Evolutionary conservation across 2,888 invertebrate genomes (phyloP).

Genomic region (Drosophila nr. perissopoda): DNA sequence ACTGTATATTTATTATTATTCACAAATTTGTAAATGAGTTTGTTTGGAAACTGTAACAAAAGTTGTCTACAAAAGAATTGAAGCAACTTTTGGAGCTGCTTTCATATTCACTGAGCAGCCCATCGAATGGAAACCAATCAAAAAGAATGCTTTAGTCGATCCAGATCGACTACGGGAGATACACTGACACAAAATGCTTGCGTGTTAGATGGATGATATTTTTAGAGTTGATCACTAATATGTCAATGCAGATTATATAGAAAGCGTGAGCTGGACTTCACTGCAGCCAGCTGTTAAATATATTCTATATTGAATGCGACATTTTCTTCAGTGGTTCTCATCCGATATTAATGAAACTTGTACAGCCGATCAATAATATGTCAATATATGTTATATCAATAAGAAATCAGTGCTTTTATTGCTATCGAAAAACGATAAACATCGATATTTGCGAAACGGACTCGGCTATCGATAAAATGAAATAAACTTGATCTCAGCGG

Average conservation of each 20-base stretch:
- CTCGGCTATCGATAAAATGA: too few species aligned
- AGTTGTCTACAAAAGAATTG: not conserved
- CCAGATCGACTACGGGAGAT: not conserved
- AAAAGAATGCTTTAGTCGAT: not conserved
- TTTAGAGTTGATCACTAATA: not conserved
- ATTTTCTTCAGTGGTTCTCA: not conserved
- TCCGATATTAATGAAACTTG: not conserved
- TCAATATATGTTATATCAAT: not conserved
- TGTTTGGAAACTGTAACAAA: slow-evolving; percentile 1
- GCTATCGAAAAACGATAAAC: too few species aligned
- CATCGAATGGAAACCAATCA: too few species aligned
- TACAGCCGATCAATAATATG: not conserved
- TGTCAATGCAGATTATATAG: too few species aligned
- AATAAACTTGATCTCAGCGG: not conserved
- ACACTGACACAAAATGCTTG: not conserved
- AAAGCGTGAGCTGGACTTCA: too few species aligned
- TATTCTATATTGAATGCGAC: too few species aligned
- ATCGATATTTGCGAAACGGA: too few species aligned
- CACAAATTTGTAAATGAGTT: not conserved
- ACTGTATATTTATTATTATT: not conserved
- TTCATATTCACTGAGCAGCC: not conserved
- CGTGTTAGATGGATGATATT: not conserved
- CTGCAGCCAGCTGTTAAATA: too few species aligned
- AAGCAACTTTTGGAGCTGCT: not conserved
- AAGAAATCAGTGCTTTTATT: not conserved